Evolutionary conservation across 1,140 invertebrate species (phyloP).

Genomic region (Gryllus bimaculatus): DNA sequence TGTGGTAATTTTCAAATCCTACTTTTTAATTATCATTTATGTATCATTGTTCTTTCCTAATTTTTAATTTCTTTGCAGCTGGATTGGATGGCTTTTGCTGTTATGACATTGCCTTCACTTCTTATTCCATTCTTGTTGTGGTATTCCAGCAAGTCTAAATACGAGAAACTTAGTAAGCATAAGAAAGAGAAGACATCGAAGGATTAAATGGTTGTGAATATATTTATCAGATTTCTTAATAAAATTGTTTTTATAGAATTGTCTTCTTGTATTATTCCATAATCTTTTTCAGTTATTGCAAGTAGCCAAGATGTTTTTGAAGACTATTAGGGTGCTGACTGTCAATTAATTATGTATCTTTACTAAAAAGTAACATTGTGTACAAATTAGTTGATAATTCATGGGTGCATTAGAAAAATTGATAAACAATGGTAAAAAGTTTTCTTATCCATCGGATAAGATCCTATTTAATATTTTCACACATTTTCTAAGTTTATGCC

Average conservation of each 20-base stretch:
- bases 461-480: too few species aligned
- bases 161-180: constrained; percentile 50
- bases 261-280: background rate
- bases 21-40: background rate
- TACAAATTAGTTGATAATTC: too few species aligned
- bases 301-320: too few species aligned
- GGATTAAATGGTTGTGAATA: constrained; percentile 9
- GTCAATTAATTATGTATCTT: too few species aligned
- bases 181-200: constrained; percentile 18
- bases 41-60: background rate
- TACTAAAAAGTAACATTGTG: too few species aligned
- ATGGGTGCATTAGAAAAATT: too few species aligned
- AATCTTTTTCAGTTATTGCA: background rate
- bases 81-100: constrained; percentile 92
- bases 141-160: constrained; percentile 91
- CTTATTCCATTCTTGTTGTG: constrained; percentile 90
- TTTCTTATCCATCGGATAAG: too few species aligned
- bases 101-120: constrained; percentile 91
- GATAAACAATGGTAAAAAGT: too few species aligned
- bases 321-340: too few species aligned
- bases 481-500: too few species aligned
- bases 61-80: constrained; percentile 44
- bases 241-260: background rate
- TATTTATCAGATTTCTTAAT: background rate
- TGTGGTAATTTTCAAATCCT: constrained; percentile 48